Evolutionary conservation across 2,888 invertebrate species (phyloP), one percentile per base, ranked within the genome.

Genomic region (Archips crataeganus): DNA sequence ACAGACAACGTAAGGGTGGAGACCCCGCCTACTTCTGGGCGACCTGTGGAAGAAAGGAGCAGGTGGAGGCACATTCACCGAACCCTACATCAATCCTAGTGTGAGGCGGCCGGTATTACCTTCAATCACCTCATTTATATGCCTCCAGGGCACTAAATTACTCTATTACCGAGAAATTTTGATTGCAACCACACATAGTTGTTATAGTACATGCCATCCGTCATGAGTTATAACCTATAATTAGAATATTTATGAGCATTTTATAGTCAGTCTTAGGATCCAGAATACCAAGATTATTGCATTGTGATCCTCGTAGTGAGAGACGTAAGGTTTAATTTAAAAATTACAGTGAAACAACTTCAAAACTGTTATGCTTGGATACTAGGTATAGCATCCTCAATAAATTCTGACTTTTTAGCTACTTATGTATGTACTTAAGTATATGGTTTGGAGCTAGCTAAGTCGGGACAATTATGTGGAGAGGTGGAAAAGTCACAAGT

Each of bases 161-260:
- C 51, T 54, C 51, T 54, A 54, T 54, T 54, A 23, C 23, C 15
- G 51, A 54, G 23, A 54, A 54, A 54, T 54, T 54, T 54, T 54
- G 51, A 54, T 54, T 54, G 23, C 51, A 51, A 4, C n/a, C 49
- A 54, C 51, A 8, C 51, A 2, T 54, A 54, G 54, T 54, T 2
- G 51, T 51, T 51, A 15, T 6, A 54, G 13, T 23, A 54, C 54
- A 23, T 23, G 54, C 54, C 54, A 54, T 54, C 2, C 23, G 11
- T 57, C 54, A 23, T 54, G 23, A 23, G 10, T 4, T 49, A 8
- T 51, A 11, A 9, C 32, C 32, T 57, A 57, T 57, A 57, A 57
- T 57, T 57, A 57, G 32, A 11, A 32, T 57, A 57, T 57, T 57
- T 32, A 57, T 57, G 57, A 57, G 57, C 23, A 32, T 57, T 57